Base-by-base conservation (phyloP, 1,140 invertebrate species). In the Spodoptera litura region DNA sequence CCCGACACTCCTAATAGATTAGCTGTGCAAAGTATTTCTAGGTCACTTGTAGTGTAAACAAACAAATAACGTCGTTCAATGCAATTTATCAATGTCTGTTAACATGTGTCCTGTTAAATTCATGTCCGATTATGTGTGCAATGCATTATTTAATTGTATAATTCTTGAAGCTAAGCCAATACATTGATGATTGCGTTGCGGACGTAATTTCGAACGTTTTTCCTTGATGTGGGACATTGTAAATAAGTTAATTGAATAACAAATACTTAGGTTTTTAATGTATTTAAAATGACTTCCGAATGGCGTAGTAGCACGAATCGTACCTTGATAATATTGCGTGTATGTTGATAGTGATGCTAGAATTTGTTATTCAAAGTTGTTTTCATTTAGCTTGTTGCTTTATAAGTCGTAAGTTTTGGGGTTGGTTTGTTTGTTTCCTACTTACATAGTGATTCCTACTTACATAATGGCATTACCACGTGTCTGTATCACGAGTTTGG, bases 21-120 rank as follows among this genome's bases (percentile, higher is more conserved):
- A 56, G n/a, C 20, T 15, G 70, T 58, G 70, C 31, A 72, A 72
- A 72, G 35, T 58, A 58, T 56, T 55, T 72, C 31, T 72, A 72
- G 70, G 70, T 56, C 55, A 58, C 27, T 20, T 49, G 53, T 72
- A 20, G 35, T 25, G 58, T 58, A n/a, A 58, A 72, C 27, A 72
- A 35, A 58, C 53, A 72, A 58, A 58, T 72, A 4, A 25, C 44
- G 15, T 35, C 44, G n/a, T 58, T 72, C 38, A 27, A 13, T 27
- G 55, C 70, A 58, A 58, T 72, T 58, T 72, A 72, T 72, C 70
- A 38, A 31, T 58, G 53, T 72, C 70, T 38, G 35, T 38, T 44
- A 11, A 31, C 15, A 55, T 58, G n/a, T 72, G 52, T 58, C 66
- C 49, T 35, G 49, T 27, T 38, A 15, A 49, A 38, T 15, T 49